Base-by-base conservation (phyloP, 2,888 invertebrate genomes). In the Liposcelis brunnea region DNA sequence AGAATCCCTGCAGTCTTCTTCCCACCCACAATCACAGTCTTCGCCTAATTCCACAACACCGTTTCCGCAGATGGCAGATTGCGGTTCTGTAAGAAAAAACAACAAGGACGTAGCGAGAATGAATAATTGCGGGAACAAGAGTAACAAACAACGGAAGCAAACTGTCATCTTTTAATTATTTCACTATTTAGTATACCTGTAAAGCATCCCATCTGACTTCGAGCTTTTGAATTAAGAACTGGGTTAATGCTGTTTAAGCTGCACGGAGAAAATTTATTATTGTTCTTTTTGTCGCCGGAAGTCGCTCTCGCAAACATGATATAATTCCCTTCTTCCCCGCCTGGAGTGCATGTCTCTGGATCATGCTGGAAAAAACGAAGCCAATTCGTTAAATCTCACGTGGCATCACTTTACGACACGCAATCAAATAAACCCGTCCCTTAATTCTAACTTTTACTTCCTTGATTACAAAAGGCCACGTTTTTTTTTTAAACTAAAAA, bases 261-360 rank as follows among this genome's bases (percentile, higher is more conserved):
- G 66, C 97, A 97, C 1, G 84, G 82, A 0, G 91, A 93, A 67
- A 98, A 98, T 59, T 87, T 82, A 67, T 94, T 94, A 67, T 98
- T 98, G 70, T 98, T 97, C 62, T 80, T 82, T 59, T 93, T 85
- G 66, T 97, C 95, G 35, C 98, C 97, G 55, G 93, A 93, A 45
- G 97, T 98, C 31, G 97, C 97, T 52, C 95, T 78, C 16, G 95
- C 93, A 66, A 95, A 98, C 98, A 98, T 98, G 59, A 98, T 97
- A 67, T 83, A 98, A 71, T 98, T 98, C 36, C 98, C 98, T 62
- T 89, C 89, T 59, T 90, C 87, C 14, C 85, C 93, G 47, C 91
- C 93, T 3, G 94, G 94, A 1, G 93, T 89, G 65, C 83, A 94
- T 58, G 77, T 78, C 65, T 90, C 90, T 1, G 90, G 90, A 68